Percentiles rank a stretch among this genome's conserved stretches.
These are phyloP conservation scores for Chaunax sp. DNA, from an alignment of 2,797 vertebrate species.

Conservation along the genomic window DNA sequence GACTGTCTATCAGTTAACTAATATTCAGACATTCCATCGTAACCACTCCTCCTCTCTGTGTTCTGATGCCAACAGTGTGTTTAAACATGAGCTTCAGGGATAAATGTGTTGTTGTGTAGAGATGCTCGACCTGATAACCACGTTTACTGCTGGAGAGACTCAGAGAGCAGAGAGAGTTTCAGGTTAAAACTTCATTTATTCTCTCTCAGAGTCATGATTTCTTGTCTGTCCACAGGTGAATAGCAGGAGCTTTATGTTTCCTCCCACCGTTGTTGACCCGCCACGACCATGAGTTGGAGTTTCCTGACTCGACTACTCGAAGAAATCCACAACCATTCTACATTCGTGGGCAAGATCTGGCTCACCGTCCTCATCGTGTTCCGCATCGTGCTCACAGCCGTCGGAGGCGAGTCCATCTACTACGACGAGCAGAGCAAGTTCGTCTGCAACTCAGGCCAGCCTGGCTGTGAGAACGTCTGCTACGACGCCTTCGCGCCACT, in stretches of 20 bases:
- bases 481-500: slow-evolving; percentile 94
- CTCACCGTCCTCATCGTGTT: slow-evolving; percentile 93
- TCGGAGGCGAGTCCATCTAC: slow-evolving; percentile 96
- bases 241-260: slow-evolving; percentile 50
- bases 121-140: slow-evolving; percentile 28
- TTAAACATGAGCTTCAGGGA: slow-evolving; percentile 44
- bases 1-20: slow-evolving; percentile 53
- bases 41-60: slow-evolving; percentile 55
- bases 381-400: slow-evolving; percentile 93
- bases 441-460: slow-evolving; percentile 93
- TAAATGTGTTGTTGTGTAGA: slow-evolving; percentile 45
- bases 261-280: slow-evolving; percentile 24
- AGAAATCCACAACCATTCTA: slow-evolving; percentile 98
- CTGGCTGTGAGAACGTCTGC: slow-evolving; percentile 96
- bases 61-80: slow-evolving; percentile 48
- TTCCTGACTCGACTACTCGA: slow-evolving; percentile 95
- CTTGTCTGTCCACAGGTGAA: slow-evolving; percentile 50
- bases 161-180: too few relatives aligned
- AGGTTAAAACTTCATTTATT: not conserved
- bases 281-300: slow-evolving; percentile 94
- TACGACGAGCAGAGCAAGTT: slow-evolving; percentile 97
- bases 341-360: slow-evolving; percentile 98
- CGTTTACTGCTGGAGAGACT: slow-evolving; percentile 26
- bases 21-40: slow-evolving; percentile 55
- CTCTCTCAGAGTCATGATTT: not conserved